phyloP scores from a whole-genome alignment of 2,888 invertebrate species.

The Eretmocerus hayati region DNA sequence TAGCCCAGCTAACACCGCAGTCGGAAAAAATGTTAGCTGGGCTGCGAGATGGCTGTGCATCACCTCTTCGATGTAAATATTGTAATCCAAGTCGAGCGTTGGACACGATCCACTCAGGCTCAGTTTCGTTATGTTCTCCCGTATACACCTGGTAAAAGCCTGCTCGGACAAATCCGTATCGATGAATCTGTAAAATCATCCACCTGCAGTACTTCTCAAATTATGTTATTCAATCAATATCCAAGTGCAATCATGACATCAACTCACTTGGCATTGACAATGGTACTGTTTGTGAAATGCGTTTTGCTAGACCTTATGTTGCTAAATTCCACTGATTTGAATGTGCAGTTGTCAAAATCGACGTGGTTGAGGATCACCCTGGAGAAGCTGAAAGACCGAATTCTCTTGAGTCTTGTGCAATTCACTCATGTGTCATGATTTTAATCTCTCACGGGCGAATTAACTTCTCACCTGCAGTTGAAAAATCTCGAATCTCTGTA shows the following conservation, averaged over 20 bases:
- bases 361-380: constrained; percentile 67
- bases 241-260: too few relatives aligned
- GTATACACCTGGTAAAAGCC: constrained; percentile 56
- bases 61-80: constrained; percentile 53
- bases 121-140: constrained; percentile 52
- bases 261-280: constrained; percentile 58
- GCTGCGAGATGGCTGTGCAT: constrained; percentile 48
- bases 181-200: constrained; percentile 53
- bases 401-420: constrained; percentile 1
- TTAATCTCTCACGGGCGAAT: too few relatives aligned
- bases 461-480: constrained; percentile 50
- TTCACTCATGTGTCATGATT: too few relatives aligned
- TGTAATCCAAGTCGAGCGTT: constrained; percentile 53
- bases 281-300: constrained; percentile 56
- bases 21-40: constrained; percentile 47
- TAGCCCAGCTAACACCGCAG: constrained; percentile 45
- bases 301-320: constrained; percentile 67
- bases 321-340: constrained; percentile 61
- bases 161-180: constrained; percentile 59
- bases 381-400: constrained; percentile 47
- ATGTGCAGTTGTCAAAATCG: constrained; percentile 62
- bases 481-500: constrained; percentile 56
- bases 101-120: constrained; percentile 47
- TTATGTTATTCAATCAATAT: too few relatives aligned
- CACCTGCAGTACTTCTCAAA: too few relatives aligned